These are phyloP conservation scores for Crenichthys baileyi DNA, from an alignment of 2,797 vertebrate species.

Conservation along the genomic window DNA sequence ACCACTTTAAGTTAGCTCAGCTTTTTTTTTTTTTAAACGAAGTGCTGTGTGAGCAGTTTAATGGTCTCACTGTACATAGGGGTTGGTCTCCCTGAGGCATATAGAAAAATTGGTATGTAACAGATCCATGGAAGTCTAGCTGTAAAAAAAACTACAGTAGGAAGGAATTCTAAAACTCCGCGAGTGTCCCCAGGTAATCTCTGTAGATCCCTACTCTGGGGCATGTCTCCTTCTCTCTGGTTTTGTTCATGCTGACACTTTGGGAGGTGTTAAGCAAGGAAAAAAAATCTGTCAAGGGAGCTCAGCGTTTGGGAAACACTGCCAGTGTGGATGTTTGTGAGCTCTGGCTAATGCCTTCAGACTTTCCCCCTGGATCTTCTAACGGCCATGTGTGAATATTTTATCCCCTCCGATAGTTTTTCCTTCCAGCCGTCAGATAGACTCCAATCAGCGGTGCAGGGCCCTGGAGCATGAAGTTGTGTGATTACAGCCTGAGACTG, in stretches of 20 bases:
- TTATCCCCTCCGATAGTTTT: constrained; percentile 78
- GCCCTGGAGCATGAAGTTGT: constrained; percentile 76
- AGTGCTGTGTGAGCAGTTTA: constrained; percentile 79
- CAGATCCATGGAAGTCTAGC: constrained; percentile 66
- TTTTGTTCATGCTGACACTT: constrained; percentile 68
- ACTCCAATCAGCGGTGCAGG: constrained; percentile 73
- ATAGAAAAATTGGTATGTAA: constrained; percentile 73
- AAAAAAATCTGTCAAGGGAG: constrained; percentile 69
- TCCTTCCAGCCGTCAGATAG: constrained; percentile 78
- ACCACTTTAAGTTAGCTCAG: constrained; percentile 75
- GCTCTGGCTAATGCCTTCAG: constrained; percentile 75
- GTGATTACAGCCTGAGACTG: constrained; percentile 74
- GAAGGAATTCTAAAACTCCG: constrained; percentile 56
- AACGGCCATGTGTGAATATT: constrained; percentile 80
- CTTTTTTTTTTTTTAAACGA: constrained; percentile 61
- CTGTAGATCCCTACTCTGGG: constrained; percentile 62
- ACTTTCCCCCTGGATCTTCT: constrained; percentile 74
- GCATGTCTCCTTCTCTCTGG: constrained; percentile 61
- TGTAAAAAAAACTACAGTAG: constrained; percentile 57
- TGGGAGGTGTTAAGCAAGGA: constrained; percentile 64
- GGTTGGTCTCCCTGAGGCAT: constrained; percentile 64
- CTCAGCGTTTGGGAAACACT: constrained; percentile 73
- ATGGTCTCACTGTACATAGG: constrained; percentile 70
- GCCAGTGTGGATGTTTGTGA: constrained; percentile 74
- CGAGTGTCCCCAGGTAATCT: constrained; percentile 67